Evolutionary conservation across 2,113 vertebrate genomes (phyloP).

Genomic region (Etia nguti): DNA sequence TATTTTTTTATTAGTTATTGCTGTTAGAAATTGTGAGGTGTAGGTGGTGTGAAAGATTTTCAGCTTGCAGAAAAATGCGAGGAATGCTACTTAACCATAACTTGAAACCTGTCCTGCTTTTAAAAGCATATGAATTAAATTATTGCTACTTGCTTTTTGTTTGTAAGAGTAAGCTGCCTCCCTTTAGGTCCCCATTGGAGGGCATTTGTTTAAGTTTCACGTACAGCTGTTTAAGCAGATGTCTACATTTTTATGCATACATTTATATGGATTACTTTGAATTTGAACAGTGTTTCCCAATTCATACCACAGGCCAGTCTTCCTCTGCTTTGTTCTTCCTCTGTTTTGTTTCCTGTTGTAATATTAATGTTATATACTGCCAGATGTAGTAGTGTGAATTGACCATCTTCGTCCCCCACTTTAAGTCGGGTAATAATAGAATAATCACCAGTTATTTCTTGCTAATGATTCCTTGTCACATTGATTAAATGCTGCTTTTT

Average conservation of each 20-base stretch:
- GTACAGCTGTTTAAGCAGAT: not conserved
- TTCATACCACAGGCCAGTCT: not conserved
- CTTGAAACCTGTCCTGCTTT: not conserved
- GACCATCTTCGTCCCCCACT: not conserved
- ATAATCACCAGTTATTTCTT: not conserved
- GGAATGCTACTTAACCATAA: not conserved
- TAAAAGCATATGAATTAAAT: not conserved
- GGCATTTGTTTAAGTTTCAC: not conserved
- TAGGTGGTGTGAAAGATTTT: not conserved
- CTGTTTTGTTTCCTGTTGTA: not conserved
- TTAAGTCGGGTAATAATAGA: not conserved
- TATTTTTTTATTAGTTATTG: not conserved
- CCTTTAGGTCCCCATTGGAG: not conserved
- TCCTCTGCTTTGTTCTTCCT: not conserved
- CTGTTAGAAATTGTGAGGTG: not conserved
- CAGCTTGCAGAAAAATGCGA: not conserved
- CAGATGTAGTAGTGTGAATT: slow-evolving; percentile 18
- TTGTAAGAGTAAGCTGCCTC: not conserved
- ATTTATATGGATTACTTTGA: not conserved
- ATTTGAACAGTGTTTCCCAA: not conserved
- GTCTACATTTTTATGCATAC: not conserved
- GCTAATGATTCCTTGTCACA: not conserved
- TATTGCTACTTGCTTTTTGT: not conserved
- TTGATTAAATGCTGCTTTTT: not conserved
- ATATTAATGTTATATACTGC: not conserved